Evolutionary conservation across 1,140 invertebrate genomes (phyloP).

Genomic region (Chlorops oryzae): DNA sequence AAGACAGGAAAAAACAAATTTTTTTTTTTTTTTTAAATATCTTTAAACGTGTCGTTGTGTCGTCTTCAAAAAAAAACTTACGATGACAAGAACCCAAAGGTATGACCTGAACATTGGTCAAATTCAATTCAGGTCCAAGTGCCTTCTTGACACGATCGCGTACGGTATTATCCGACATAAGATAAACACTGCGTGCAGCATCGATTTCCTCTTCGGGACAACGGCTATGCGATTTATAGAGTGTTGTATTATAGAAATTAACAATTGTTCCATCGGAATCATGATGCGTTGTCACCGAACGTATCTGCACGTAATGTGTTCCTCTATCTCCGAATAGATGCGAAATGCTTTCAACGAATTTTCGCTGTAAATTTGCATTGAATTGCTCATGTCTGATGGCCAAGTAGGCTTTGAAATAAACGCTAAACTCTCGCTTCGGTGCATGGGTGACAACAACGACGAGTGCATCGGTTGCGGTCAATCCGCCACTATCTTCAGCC

Average conservation of each 20-base stretch:
- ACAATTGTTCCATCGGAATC: slow-evolving; percentile 38
- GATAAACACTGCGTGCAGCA: slow-evolving; percentile 62
- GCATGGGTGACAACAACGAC: slow-evolving; percentile 64
- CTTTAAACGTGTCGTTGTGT: no score
- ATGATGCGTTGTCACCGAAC: slow-evolving; percentile 45
- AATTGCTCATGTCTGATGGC: slow-evolving; percentile 68
- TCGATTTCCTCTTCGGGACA: slow-evolving; percentile 74
- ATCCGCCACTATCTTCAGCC: slow-evolving; percentile 58
- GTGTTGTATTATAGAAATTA: slow-evolving; percentile 59
- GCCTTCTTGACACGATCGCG: slow-evolving; percentile 62
- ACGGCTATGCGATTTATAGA: slow-evolving; percentile 53
- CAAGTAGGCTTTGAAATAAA: slow-evolving; percentile 74
- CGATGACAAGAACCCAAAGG: slow-evolving; percentile 67
- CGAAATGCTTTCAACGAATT: slow-evolving; percentile 72
- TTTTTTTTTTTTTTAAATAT: neutral
- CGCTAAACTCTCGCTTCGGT: slow-evolving; percentile 54
- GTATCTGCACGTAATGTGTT: slow-evolving; percentile 64
- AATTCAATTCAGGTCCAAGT: slow-evolving; percentile 72
- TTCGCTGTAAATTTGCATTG: slow-evolving; percentile 64
- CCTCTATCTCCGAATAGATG: slow-evolving; percentile 70
- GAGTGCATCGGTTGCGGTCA: slow-evolving; percentile 69
- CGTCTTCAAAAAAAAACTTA: slow-evolving; percentile 32
- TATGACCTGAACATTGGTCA: slow-evolving; percentile 60
- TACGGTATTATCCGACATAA: slow-evolving; percentile 58
- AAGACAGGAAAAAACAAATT: slow-evolving; percentile 5